Evolutionary conservation across 2,888 invertebrate genomes (phyloP), one percentile per base, ranked within the genome.

Genomic region (Resseliella maxima): DNA sequence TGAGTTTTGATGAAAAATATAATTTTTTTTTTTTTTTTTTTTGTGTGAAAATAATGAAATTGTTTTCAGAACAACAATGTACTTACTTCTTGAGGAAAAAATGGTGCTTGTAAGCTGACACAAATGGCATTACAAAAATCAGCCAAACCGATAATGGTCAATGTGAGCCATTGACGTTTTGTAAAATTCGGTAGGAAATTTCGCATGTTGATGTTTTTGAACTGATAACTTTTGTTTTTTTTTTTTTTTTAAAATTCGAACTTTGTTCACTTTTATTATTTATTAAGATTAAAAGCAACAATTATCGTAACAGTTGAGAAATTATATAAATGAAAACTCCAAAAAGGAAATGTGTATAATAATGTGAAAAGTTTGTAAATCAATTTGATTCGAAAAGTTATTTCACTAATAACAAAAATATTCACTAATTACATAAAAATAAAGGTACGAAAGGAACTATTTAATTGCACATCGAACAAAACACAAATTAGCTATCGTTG

Each of bases 71-170:
- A n/a, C n/a, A n/a, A n/a, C n/a, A n/a, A n/a, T n/a, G n/a, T 35
- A 89, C 93, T 92, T 91, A 96, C 96, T 94, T 96, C 96, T 89
- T 93, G 93, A 0, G 96, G 96, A 90, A 96, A 97, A 90, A 97
- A 96, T 0, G 96, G 96, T 0, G 96, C 96, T 89, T 96, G 96
- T 0, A 96, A 91, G 0, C 96, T 96, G 0, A 96, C 95, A 90
- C 96, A 96, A 87, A 96, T 94, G 1, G 96, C 96, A 90, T 96
- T 95, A 89, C 95, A 95, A 90, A 96, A 96, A 91, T 96, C 96
- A 24, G 95, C 95, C 87, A 96, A 93, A 41, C 95, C 94, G 89
- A 96, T 95, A 85, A 95, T 95, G 59, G 95, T 92, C 83, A 96
- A 92, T 0, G 95, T 96, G 88, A 94, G 90, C 95, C 95, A 95